These are phyloP conservation scores for Plotosus lineatus DNA, from an alignment of 2,113 vertebrate species.

Conservation along the genomic window DNA sequence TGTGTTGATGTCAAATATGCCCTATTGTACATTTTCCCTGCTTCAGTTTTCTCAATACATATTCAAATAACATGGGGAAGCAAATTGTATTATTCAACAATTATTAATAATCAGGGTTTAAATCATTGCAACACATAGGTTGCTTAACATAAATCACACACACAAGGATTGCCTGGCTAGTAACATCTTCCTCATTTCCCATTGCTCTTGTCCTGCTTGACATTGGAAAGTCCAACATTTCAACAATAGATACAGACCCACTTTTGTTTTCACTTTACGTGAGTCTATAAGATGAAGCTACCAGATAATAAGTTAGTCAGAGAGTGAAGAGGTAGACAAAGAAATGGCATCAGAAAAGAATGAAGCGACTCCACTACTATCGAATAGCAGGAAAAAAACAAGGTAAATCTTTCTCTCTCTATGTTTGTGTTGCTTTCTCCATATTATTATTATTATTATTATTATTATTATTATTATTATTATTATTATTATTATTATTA, in stretches of 20 bases:
- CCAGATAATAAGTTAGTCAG: neutral
- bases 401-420: neutral
- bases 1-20: too few species aligned
- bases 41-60: too few species aligned
- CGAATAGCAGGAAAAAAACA: neutral
- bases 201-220: neutral
- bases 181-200: conserved; percentile 36
- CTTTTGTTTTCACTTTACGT: neutral
- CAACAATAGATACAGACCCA: neutral
- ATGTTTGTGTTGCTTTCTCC: neutral
- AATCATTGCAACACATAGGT: neutral
- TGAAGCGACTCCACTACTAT: conserved; percentile 20
- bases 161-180: neutral
- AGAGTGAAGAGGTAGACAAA: neutral
- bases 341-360: neutral
- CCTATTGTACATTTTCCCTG: too few species aligned
- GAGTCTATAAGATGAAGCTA: neutral
- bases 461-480: too few species aligned
- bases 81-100: neutral
- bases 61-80: too few species aligned
- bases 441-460: too few species aligned
- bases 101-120: neutral
- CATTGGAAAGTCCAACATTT: conserved; percentile 14
- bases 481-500: too few species aligned
- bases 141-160: neutral